Evolutionary conservation across 1,140 invertebrate genomes (phyloP).

Genomic region (Sitobion miscanthi): DNA sequence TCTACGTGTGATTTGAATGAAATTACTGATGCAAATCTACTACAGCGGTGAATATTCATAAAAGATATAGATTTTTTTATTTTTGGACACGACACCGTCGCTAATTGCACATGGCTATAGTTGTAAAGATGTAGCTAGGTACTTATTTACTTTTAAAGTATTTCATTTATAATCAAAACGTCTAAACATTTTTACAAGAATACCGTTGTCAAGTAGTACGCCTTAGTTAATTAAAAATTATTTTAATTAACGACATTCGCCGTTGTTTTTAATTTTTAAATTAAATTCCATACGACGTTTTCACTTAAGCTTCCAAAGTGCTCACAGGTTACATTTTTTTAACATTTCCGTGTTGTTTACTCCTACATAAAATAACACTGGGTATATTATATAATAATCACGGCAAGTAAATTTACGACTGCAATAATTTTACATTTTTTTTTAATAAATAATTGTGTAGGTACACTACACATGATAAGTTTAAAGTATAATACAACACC

Average conservation of each 20-base stretch:
- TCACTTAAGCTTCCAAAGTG: background rate
- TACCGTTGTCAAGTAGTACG: background rate
- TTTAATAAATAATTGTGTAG: no score
- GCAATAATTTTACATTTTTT: background rate
- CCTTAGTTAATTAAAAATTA: background rate
- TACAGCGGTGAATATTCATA: background rate
- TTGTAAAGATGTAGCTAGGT: background rate
- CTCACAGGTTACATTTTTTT: background rate
- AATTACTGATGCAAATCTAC: background rate
- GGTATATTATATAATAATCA: background rate
- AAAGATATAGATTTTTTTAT: background rate
- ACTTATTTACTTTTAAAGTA: background rate
- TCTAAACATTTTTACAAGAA: background rate
- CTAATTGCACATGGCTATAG: background rate
- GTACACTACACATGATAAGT: no score
- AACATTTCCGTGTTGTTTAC: background rate
- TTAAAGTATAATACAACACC: no score
- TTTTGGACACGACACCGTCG: background rate
- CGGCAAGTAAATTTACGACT: background rate
- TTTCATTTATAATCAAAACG: background rate
- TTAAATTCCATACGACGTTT: slow-evolving; percentile 13
- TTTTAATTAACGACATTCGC: slow-evolving; percentile 4
- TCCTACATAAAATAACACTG: background rate
- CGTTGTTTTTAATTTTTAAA: slow-evolving; percentile 21
- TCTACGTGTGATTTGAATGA: background rate